Conservation (phyloP, 2,888 invertebrate species). For the Agonopterix heracliana region DNA sequence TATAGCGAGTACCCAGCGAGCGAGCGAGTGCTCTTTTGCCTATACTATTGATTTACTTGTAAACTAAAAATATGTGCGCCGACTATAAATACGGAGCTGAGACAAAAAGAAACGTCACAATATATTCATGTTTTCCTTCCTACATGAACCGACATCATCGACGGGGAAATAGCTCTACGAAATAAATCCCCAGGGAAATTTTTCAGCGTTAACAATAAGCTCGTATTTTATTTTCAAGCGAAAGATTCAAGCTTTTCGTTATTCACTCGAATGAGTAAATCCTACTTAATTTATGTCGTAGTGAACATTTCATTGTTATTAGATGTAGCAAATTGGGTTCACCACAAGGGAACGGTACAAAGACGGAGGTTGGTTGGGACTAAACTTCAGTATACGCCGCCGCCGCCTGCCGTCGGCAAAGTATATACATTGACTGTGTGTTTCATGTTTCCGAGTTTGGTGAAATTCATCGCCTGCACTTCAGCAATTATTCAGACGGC, state of each 20-base stretch:
- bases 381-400: no score
- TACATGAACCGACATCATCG: conserved; percentile 27
- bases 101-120: conserved; percentile 14
- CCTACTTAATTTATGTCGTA: conserved; percentile 8
- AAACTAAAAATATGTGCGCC: no score
- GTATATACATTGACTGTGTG: no score
- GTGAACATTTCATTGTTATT: not conserved
- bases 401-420: no score
- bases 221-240: conserved; percentile 31
- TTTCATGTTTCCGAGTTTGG: no score
- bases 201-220: conserved; percentile 38
- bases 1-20: no score
- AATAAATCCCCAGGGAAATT: conserved; percentile 35
- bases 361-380: no score
- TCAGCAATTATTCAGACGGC: no score
- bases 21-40: no score
- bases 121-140: conserved; percentile 14
- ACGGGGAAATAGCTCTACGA: conserved; percentile 31
- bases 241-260: conserved; percentile 28
- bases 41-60: no score
- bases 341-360: not conserved
- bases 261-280: conserved; percentile 23
- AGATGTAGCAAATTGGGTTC: not conserved
- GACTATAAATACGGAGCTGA: not conserved
- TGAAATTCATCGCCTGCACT: no score